Evolutionary conservation across 1,140 invertebrate genomes (phyloP), one percentile per base, ranked within the genome.

Genomic region (Leptinotarsa defecta): DNA sequence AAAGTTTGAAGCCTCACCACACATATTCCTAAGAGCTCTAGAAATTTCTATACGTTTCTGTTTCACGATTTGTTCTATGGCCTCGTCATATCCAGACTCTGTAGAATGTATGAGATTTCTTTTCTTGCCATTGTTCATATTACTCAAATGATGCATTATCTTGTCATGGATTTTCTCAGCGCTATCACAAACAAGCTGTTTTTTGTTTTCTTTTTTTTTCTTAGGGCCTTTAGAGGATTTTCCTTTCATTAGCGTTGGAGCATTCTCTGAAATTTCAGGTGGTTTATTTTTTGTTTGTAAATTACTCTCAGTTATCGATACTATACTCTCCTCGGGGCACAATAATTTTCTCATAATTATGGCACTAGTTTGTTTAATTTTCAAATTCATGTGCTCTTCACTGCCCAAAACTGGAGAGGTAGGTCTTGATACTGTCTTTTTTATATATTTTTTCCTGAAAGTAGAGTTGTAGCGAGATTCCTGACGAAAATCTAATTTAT

Each of bases 41-140:
- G 83, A 84, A 63, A 84, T 68, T 77, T 84, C 83, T 17, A 84
- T 70, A 52, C 81, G 73, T 64, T 83, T 80, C 68, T 83, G 81
- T 63, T 79, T 80, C 24, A 82, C 76, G 24, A 84, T 82, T 48
- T 83, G 71, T 77, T 80, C 77, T 19, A 84, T 79, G 15, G 79
- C 80, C 49, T 72, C 65, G 76, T 84, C 82, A 74, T 79, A 82
- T n/a, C 79, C 79, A 34, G 78, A 78, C 13, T 73, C 74, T 19
- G 48, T 79, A 1, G 76, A 57, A 79, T 80, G 79, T 34, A 84
- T 79, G 27, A 84, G 74, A 75, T 82, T 84, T 75, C 79, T 79
- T 61, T 78, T 84, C 72, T 77, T 81, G 0, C 75, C 78, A 74
- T 82, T 72, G 76, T 77, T 82, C 24, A 83, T 76, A 64, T 83